phyloP scores from a whole-genome alignment of 2,888 invertebrate species.

The Phaedon cochleariae region DNA sequence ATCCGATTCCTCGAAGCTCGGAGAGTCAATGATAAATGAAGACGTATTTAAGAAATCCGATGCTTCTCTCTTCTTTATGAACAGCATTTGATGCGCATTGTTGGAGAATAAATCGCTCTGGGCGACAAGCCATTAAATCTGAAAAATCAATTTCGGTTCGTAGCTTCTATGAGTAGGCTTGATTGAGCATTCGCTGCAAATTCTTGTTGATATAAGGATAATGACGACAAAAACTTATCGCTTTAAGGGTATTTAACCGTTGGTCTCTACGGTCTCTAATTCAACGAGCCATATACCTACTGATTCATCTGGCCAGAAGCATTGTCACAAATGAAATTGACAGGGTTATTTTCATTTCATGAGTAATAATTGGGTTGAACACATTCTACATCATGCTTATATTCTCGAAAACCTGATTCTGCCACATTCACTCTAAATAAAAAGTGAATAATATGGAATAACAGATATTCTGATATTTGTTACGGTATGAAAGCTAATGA shows the following conservation, averaged over 20 bases:
- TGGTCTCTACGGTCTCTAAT: neutral
- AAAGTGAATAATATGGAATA: too few species aligned
- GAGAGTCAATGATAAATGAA: slow-evolving; percentile 34
- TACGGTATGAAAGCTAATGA: too few species aligned
- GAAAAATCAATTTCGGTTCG: slow-evolving; percentile 11
- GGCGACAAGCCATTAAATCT: slow-evolving; percentile 18
- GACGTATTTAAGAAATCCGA: slow-evolving; percentile 28
- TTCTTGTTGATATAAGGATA: slow-evolving; percentile 4
- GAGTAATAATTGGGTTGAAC: too few species aligned
- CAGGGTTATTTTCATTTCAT: too few species aligned
- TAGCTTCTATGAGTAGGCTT: neutral
- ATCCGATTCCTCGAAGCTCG: slow-evolving; percentile 25
- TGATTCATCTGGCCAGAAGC: too few species aligned
- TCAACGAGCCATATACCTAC: too few species aligned
- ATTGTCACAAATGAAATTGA: too few species aligned
- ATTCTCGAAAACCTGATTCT: too few species aligned
- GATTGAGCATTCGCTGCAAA: neutral
- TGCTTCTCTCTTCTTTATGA: slow-evolving; percentile 17
- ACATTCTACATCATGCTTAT: too few species aligned
- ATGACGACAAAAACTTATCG: neutral
- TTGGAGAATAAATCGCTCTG: slow-evolving; percentile 9
- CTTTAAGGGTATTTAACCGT: neutral
- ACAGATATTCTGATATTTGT: too few species aligned
- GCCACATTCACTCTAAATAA: too few species aligned
- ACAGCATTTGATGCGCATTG: slow-evolving; percentile 25